Conservation (phyloP, 2,888 invertebrate genomes). For the Synergus umbraculus region DNA sequence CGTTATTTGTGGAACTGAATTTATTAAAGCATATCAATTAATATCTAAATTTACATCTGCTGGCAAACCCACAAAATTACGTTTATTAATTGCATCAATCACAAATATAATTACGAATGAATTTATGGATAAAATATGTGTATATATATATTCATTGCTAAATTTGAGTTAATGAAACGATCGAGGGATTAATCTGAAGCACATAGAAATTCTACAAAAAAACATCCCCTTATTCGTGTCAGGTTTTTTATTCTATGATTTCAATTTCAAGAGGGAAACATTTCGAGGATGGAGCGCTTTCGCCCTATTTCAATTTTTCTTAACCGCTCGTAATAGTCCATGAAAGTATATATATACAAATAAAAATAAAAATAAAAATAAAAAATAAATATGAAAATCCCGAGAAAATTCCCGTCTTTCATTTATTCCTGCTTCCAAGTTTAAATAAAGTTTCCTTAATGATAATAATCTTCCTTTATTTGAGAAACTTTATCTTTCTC, state of each 20-base stretch:
- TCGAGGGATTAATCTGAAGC: neutral
- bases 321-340: neutral
- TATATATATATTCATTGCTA: too few species aligned
- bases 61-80: neutral
- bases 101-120: neutral
- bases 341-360: neutral
- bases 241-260: neutral
- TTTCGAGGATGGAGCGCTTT: constrained; percentile 11
- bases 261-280: constrained; percentile 2
- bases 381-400: constrained; percentile 7
- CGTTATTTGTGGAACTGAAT: neutral
- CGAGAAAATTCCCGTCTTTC: neutral
- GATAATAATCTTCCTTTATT: neutral
- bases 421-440: neutral
- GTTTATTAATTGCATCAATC: neutral
- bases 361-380: constrained; percentile 7
- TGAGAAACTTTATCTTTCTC: neutral
- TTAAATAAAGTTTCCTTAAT: constrained; percentile 19
- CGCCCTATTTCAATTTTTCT: constrained; percentile 14
- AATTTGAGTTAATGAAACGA: too few species aligned
- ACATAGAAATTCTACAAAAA: neutral
- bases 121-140: too few species aligned
- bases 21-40: too few species aligned
- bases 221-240: neutral
- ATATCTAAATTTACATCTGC: neutral